Evolutionary conservation across 2,113 vertebrate species (phyloP).

Genomic region (Nestor notabilis): DNA sequence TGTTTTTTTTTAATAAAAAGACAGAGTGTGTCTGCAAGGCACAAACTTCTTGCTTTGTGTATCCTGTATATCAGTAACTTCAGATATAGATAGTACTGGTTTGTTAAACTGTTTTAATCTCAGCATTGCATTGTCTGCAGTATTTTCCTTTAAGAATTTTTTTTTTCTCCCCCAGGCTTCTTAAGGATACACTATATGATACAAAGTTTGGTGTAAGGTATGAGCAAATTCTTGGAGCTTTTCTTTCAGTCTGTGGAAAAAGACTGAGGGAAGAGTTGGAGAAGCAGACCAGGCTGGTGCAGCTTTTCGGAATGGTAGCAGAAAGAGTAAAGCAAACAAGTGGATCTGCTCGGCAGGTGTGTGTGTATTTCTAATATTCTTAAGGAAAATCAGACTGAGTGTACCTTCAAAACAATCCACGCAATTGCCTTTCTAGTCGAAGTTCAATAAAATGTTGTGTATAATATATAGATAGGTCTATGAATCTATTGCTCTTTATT

Average conservation of each 20-base stretch:
- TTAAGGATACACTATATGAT: constrained; percentile 93
- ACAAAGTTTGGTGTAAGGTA: constrained; percentile 86
- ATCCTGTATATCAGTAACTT: neutral
- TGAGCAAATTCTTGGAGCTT: constrained; percentile 87
- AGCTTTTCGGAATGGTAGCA: constrained; percentile 88
- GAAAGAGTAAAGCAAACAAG: constrained; percentile 91
- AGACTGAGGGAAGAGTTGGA: constrained; percentile 88
- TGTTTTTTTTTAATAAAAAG: neutral
- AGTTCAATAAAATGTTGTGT: neutral
- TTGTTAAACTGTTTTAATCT: neutral
- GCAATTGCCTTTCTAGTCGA: neutral
- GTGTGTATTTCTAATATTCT: neutral
- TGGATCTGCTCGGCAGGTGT: constrained; percentile 90
- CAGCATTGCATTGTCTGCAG: neutral
- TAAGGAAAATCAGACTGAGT: neutral
- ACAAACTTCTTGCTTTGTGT: neutral
- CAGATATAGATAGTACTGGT: neutral
- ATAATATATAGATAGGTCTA: neutral
- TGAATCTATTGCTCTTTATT: neutral
- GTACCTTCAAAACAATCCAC: neutral
- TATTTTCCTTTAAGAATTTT: neutral
- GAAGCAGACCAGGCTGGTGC: constrained; percentile 90
- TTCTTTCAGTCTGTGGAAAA: constrained; percentile 90
- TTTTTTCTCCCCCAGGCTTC: constrained; percentile 78
- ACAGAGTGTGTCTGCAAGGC: neutral